Percentiles rank a stretch among this genome's conserved stretches.
phyloP scores from a whole-genome alignment of 2,888 invertebrate genomes.

The Pristionchus fissidentatus region DNA sequence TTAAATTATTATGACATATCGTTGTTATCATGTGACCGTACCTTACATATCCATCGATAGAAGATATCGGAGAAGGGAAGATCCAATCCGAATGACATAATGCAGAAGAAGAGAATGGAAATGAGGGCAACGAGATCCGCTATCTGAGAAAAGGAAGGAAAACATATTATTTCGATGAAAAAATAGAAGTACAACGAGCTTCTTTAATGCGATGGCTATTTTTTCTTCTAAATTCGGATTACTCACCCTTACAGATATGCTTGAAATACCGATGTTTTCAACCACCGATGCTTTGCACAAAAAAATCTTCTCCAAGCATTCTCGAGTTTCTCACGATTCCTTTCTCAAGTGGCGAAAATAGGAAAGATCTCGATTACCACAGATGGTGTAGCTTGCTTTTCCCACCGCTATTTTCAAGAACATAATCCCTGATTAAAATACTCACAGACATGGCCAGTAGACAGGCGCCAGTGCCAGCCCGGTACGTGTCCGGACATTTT shows the following conservation, averaged over 20 bases:
- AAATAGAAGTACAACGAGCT: no score
- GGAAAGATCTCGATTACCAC: background rate
- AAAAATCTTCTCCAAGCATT: background rate
- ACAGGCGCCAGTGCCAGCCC: conserved; percentile 43
- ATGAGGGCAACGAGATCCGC: conserved; percentile 21
- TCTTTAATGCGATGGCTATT: no score
- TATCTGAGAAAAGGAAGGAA: background rate
- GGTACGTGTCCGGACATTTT: conserved; percentile 37
- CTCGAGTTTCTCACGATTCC: background rate
- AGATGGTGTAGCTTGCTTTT: background rate
- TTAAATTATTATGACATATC: no score
- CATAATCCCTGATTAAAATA: no score
- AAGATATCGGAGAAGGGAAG: conserved; percentile 9
- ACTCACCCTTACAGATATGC: no score
- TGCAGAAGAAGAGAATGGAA: conserved; percentile 35
- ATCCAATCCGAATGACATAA: conserved; percentile 33
- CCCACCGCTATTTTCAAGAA: background rate
- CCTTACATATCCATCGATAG: conserved; percentile 48
- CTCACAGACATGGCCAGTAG: conserved; percentile 49
- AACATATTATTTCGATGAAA: no score
- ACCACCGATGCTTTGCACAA: no score
- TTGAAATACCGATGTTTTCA: no score
- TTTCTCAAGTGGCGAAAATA: background rate
- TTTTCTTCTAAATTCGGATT: no score
- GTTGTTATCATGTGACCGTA: no score